Percentiles rank a stretch among this genome's conserved stretches.
Conservation (phyloP, 2,888 invertebrate genomes). For the Ennomos fuscantarius region DNA sequence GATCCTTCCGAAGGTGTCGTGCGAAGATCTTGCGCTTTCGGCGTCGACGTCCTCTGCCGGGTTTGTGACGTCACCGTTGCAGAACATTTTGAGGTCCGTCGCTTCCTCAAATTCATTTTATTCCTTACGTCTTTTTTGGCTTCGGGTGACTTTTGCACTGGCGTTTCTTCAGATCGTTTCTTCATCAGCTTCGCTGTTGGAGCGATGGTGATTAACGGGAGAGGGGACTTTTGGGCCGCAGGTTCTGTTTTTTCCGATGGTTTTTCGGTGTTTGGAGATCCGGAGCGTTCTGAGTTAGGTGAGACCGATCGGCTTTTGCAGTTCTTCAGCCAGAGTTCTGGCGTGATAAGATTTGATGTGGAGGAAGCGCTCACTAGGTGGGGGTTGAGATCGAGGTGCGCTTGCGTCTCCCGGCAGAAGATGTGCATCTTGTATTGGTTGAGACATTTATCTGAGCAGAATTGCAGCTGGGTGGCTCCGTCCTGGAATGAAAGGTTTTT, state of each 20-base stretch:
- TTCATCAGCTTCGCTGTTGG: conserved; percentile 88
- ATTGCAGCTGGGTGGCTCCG: conserved; percentile 95
- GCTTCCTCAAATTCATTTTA: conserved; percentile 79
- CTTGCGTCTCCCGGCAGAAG: conserved; percentile 96
- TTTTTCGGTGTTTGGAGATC: conserved; percentile 80
- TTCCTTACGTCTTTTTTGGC: conserved; percentile 70
- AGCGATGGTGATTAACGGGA: conserved; percentile 88
- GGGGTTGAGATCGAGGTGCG: conserved; percentile 94
- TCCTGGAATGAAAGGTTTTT: conserved; percentile 85
- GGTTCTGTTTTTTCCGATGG: conserved; percentile 59
- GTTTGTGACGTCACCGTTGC: conserved; percentile 77
- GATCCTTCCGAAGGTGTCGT: conserved; percentile 76
- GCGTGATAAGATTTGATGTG: conserved; percentile 90
- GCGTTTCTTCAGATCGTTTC: conserved; percentile 66
- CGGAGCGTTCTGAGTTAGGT: conserved; percentile 83
- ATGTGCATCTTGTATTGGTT: conserved; percentile 99
- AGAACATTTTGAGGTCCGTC: conserved; percentile 74
- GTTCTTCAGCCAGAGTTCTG: conserved; percentile 95
- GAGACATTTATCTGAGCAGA: conserved; percentile 96
- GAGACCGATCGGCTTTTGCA: conserved; percentile 88
- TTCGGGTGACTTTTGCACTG: conserved; percentile 73
- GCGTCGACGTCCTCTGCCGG: conserved; percentile 65
- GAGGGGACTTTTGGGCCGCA: conserved; percentile 71
- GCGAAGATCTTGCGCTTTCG: conserved; percentile 78
- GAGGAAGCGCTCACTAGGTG: conserved; percentile 86